Percentiles rank a stretch among this genome's conserved stretches.
These are phyloP conservation scores for Rhadinocentrus ornatus DNA, from an alignment of 2,797 vertebrate genomes.

Conservation along the genomic window DNA sequence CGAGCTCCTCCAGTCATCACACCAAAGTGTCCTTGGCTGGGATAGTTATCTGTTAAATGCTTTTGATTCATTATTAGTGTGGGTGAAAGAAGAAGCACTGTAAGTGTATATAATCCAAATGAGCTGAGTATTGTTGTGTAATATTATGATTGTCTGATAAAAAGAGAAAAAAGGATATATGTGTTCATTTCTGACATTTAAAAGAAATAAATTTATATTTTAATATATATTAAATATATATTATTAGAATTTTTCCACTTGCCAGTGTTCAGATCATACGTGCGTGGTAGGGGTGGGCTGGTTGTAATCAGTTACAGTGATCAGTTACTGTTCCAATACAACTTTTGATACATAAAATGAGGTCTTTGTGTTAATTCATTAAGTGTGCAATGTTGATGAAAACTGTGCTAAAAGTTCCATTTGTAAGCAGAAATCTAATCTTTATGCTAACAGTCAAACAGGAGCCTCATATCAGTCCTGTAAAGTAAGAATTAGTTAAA, in stretches of 20 bases:
- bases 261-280: conserved; percentile 2
- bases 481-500: conserved; percentile 5
- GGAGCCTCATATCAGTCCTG: neutral
- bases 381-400: neutral
- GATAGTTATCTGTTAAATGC: neutral
- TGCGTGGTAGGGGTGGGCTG: conserved; percentile 6
- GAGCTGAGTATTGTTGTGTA: no score
- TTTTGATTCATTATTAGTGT: neutral
- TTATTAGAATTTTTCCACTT: conserved; percentile 14
- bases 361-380: neutral
- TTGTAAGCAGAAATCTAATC: neutral
- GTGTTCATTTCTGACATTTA: no score
- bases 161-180: neutral
- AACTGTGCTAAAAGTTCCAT: neutral
- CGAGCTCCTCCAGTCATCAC: neutral
- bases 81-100: neutral
- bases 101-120: no score
- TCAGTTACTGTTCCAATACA: neutral
- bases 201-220: no score
- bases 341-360: neutral
- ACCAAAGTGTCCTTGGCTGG: neutral
- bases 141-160: neutral
- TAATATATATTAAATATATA: no score
- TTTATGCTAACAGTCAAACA: conserved; percentile 21
- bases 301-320: conserved; percentile 1